Evolutionary conservation across 2,888 invertebrate genomes (phyloP), one percentile per base, ranked within the genome.

Genomic region (Andrena trimmerana): DNA sequence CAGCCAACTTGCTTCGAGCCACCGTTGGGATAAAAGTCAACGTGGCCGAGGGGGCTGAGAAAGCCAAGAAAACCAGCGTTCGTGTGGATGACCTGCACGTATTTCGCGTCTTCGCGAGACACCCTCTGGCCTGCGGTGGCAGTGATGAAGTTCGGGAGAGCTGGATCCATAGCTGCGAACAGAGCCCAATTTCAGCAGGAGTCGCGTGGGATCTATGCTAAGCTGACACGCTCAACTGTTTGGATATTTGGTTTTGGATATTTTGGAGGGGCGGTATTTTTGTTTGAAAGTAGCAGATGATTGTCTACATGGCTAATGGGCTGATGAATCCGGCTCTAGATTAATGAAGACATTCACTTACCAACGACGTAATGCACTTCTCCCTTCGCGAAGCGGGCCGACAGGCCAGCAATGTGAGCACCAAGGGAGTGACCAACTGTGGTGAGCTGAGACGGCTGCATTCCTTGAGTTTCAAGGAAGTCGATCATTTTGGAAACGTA

Each of bases 11-110:
- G 94, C 4, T 57, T 72, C 1, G 36, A n/a, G 0, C 94, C 94
- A 4, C 94, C 94, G 66, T 94, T 94, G 0, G 94, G 94, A 81
- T 92, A 94, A 78, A 94, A 94, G 75, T 94, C 94, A 20, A 88
- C 90, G 63, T 94, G 89, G 3, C 94, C 94, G n/a, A 94, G 90
- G 0, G 93, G 88, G 0, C 81, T 48, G 0, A 85, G 68, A 73
- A 90, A 93, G 5, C 94, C 94, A 2, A 94, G 88, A 0, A 91
- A 70, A 3, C 93, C 93, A 0, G 90, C 92, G 50, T 92, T 93
- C 4, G 94, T 94, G 84, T 94, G 94, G 54, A 94, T 92, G 6
- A 94, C 92, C 79, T 94, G 92, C 0, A 94, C 94, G 78, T 92
- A 90, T 0, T 83, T 73, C 2, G 94, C 94, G 72, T 94, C 94